phyloP scores from a whole-genome alignment of 1,140 invertebrate species.

The Drosophila cardini region DNA sequence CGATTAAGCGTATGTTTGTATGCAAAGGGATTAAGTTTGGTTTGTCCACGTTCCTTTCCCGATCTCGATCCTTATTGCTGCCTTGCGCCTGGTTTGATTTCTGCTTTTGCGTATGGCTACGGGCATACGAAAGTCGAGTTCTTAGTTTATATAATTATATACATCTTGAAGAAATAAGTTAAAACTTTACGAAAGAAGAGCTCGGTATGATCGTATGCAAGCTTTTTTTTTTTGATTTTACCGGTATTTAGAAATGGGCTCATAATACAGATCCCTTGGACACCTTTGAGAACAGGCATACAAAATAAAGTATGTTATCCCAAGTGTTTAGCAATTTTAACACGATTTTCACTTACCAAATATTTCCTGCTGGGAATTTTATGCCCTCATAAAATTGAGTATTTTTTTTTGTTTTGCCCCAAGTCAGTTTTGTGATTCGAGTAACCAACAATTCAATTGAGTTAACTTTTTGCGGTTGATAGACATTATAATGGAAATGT shows the following conservation, averaged over 20 bases:
- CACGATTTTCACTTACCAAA: not conserved
- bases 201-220: too few relatives aligned
- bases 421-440: slow-evolving; percentile 5
- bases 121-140: not conserved
- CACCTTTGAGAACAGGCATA: too few relatives aligned
- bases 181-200: too few relatives aligned
- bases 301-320: too few relatives aligned
- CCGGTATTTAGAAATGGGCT: too few relatives aligned
- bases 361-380: slow-evolving; percentile 31
- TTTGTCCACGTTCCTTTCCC: slow-evolving; percentile 1
- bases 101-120: too few relatives aligned
- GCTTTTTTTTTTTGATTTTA: too few relatives aligned
- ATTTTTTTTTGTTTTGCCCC: slow-evolving; percentile 21
- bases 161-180: not conserved
- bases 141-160: slow-evolving; percentile 8
- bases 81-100: not conserved
- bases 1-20: slow-evolving; percentile 67
- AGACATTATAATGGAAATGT: slow-evolving; percentile 57
- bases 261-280: too few relatives aligned
- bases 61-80: not conserved
- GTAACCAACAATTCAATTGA: slow-evolving; percentile 55
- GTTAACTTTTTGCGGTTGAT: slow-evolving; percentile 63
- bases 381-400: slow-evolving; percentile 11
- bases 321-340: too few relatives aligned
- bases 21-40: slow-evolving; percentile 77